Evolutionary conservation across 2,797 vertebrate genomes (phyloP), one percentile per base, ranked within the genome.

Genomic region (Myotis findleyi): DNA sequence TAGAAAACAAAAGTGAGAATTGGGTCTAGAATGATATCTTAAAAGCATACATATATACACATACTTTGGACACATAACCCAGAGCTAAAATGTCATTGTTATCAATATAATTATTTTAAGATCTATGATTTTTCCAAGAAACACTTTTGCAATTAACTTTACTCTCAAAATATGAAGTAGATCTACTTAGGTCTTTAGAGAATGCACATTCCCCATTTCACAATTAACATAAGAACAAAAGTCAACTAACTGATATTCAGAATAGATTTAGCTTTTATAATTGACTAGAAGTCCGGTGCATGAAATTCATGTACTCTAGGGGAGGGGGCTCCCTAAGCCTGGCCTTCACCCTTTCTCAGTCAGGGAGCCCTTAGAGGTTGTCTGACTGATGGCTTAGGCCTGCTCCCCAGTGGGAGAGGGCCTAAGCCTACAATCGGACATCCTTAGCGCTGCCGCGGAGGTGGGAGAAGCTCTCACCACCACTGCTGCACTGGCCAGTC

Each of bases 191-290:
- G 2, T 76, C 75, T 57, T 86, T 11, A 6, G 59, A 95, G 64
- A 73, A 38, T 87, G 1, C 20, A 2, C 16, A 25, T 41, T 79
- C 30, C 85, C 47, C 23, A 77, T 69, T 94, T 96, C 53, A 87
- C 53, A 47, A 64, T 90, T 88, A 62, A 62, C 66, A 49, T 41
- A 90, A 66, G 11, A 91, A 92, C 41, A 86, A 94, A 92, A 97
- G 64, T 44, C 6, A 71, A 79, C 68, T 83, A 95, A 53, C 41
- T 94, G 71, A 76, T 91, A 93, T 88, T 95, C 87, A 96, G 71
- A 97, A 62, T 5, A 90, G 18, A 80, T 96, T 33, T 33, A 69
- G 94, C 2, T 95, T 97, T 86, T 95, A 17, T 94, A 95, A 93
- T 87, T 97, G 82, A 13, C 25, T 27, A 59, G 25, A 59, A 25